These are phyloP conservation scores for Xylocampa areola DNA, from an alignment of 2,888 invertebrate species.

Conservation along the genomic window DNA sequence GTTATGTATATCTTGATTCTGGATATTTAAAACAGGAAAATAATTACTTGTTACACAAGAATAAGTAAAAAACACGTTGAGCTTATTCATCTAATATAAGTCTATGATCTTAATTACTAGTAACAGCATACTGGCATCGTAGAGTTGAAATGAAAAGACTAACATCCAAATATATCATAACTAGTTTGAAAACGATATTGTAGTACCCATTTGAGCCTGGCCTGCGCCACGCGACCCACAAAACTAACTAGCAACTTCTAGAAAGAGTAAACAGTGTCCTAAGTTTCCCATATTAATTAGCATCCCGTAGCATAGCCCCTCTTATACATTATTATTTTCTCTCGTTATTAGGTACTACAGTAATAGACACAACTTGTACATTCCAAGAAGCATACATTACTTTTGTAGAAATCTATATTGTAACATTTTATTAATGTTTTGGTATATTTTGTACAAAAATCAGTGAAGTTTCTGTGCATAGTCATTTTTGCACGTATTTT, in stretches of 20 bases:
- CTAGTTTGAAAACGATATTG: neutral
- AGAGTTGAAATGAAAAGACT: constrained; percentile 14
- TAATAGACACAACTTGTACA: neutral
- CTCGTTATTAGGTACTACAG: constrained; percentile 9
- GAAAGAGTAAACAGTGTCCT: neutral
- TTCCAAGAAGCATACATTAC: neutral
- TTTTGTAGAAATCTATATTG: constrained; percentile 9
- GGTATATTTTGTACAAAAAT: neutral
- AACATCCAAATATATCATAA: neutral
- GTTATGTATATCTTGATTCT: constrained; percentile 12
- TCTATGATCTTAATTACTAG: constrained; percentile 34
- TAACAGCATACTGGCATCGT: constrained; percentile 48
- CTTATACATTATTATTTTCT: constrained; percentile 9
- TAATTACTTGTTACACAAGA: constrained; percentile 9
- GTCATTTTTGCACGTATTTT: neutral
- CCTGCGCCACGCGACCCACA: neutral
- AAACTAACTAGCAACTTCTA: neutral
- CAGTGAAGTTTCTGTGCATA: constrained; percentile 1
- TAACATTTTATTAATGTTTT: neutral
- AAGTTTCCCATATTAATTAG: constrained; percentile 3
- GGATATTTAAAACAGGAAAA: constrained; percentile 19
- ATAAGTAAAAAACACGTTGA: constrained; percentile 39
- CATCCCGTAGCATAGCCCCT: constrained; percentile 6
- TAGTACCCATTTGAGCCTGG: neutral
- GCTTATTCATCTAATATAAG: constrained; percentile 46